Evolutionary conservation across 53 echinoderm and acorn worm species (phyloP), one percentile per base, ranked within the genome.

Genomic region (Arbacia lixula): DNA sequence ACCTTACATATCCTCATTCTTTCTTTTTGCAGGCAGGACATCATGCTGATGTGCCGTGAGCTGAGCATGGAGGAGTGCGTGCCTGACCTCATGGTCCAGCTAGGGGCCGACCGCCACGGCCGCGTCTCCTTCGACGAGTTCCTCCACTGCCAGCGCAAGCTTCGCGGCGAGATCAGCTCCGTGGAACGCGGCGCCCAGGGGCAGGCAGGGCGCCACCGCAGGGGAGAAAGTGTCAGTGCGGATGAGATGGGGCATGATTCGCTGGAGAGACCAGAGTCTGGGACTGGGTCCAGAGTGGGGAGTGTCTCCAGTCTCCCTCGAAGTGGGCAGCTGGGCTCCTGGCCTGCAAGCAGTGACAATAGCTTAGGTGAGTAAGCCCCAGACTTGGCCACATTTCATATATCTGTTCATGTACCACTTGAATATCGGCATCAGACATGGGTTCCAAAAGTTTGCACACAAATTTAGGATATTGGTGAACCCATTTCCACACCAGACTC

Each of bases 331-430:
- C 80, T 93, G 54, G 90, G 88, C 69, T 95, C 95, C 12, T 93
- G 93, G 90, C 93, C 95, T 12, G 93, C 88, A 2, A 88, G 93
- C 64, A 95, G 93, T 78, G 91, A 95, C 56, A 95, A 93, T 24
- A 95, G 95, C 74, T 87, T 95, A 19, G 95, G 93, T 95, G 51
- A 93, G 86, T 50, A 17, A 50, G 17, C 11, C 11, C 11, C 51
- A 11, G 11, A 17, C 51, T 50, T 50, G 51, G 17, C 17, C 51
- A 50, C 11, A 50, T 50, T n/a, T n/a, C n/a, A n/a, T n/a, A n/a
- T n/a, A n/a, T n/a, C n/a, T n/a, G n/a, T n/a, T n/a, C n/a, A n/a
- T n/a, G n/a, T n/a, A n/a, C n/a, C n/a, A n/a, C n/a, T n/a, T n/a
- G n/a, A n/a, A n/a, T n/a, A n/a, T n/a, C n/a, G n/a, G n/a, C n/a